Evolutionary conservation across 2,888 invertebrate genomes (phyloP), one percentile per base, ranked within the genome.

Genomic region (Catocala fraxini): DNA sequence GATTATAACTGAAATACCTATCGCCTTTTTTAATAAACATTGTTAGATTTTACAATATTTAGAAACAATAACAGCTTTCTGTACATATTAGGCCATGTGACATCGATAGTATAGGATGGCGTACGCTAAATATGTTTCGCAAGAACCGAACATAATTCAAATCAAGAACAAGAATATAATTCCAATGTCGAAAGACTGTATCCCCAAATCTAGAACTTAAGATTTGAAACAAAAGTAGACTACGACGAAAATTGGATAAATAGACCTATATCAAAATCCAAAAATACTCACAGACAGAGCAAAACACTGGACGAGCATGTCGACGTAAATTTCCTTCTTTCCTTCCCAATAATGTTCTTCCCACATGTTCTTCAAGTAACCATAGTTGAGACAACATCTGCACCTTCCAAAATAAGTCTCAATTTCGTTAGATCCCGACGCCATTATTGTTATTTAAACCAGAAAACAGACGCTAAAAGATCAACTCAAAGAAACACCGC

Each of bases 301-400:
- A 75, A 89, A 92, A 73, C 91, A 91, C 58, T 91, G 79, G 1
- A 76, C 70, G 1, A 92, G 68, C 88, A 91, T 90, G 54, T 86
- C 78, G 0, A 88, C 91, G 54, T 88, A 91, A 10, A 86, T 71
- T 80, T 88, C 89, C 0, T 46, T 33, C 1, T 78, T 74, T 5
- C 75, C 87, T 39, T 83, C 74, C 25, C 52, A 75, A 5, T 47
- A 42, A 53, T 89, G 69, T 56, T 84, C 75, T 12, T 70, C 65
- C 90, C 91, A 91, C 81, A 91, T 81, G 53, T 79, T 82, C 65
- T 82, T 85, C 43, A 89, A 71, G 59, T 87, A 85, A 11, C 84
- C 87, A 69, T 86, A 83, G 11, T 83, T 73, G 5, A 88, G 77
- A 70, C 91, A 91, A 71, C 91, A 91, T 65, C 83, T 84, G 68